Evolutionary conservation across 2,113 vertebrate species (phyloP).

Genomic region (Cavia aperea): DNA sequence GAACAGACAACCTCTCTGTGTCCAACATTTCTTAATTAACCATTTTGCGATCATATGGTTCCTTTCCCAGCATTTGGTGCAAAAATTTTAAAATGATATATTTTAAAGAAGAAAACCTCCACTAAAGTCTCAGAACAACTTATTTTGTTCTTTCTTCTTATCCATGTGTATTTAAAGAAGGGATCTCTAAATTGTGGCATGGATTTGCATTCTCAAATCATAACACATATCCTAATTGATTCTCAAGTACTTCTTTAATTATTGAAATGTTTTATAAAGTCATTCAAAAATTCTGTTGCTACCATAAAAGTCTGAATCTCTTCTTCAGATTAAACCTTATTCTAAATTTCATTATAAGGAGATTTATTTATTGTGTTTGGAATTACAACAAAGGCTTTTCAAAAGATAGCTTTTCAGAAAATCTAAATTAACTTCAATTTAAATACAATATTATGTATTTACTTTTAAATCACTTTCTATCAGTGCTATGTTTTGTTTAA

Average conservation of each 20-base stretch:
- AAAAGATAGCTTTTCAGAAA: constrained; percentile 34
- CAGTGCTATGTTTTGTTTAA: constrained; percentile 34
- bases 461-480: constrained; percentile 27
- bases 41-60: constrained; percentile 71
- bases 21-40: constrained; percentile 75
- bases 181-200: not conserved
- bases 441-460: not conserved
- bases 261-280: constrained; percentile 41
- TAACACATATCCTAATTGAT: not conserved
- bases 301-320: constrained; percentile 21
- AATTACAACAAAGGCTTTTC: constrained; percentile 29
- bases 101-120: constrained; percentile 65
- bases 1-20: constrained; percentile 73
- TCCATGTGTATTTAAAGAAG: constrained; percentile 21
- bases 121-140: constrained; percentile 59
- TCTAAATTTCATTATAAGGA: constrained; percentile 25
- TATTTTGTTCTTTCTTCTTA: constrained; percentile 48
- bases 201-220: constrained; percentile 25
- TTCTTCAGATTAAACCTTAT: constrained; percentile 16
- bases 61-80: constrained; percentile 70
- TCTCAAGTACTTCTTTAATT: constrained; percentile 10
- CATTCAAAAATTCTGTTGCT: constrained; percentile 26
- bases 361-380: constrained; percentile 2
- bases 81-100: constrained; percentile 70
- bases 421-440: constrained; percentile 6